Conservation (phyloP, 2,797 vertebrate species). For the Mustela erminea region DNA sequence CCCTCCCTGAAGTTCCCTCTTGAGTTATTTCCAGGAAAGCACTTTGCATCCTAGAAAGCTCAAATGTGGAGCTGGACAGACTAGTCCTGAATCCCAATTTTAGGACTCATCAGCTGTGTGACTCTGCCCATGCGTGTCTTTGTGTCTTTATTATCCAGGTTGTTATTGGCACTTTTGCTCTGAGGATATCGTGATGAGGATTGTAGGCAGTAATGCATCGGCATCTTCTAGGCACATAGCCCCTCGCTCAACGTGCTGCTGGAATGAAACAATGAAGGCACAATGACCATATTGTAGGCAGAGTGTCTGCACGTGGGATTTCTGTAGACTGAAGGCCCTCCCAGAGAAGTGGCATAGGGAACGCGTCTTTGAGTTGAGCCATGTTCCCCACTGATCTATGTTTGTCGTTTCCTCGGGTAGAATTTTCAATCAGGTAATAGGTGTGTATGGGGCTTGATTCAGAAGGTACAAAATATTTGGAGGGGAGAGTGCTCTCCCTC, state of each 20-base stretch:
- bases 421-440: not conserved
- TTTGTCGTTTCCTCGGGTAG: constrained; percentile 22
- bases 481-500: not conserved
- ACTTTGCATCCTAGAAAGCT: not conserved
- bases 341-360: constrained; percentile 34
- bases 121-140: not conserved
- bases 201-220: not conserved
- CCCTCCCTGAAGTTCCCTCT: not conserved
- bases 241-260: not conserved
- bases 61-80: not conserved
- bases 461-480: constrained; percentile 21
- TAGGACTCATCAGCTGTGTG: not conserved
- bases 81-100: not conserved
- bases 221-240: not conserved
- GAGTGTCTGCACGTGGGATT: not conserved
- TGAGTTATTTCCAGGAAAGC: not conserved
- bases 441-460: not conserved
- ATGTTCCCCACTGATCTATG: constrained; percentile 8
- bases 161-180: not conserved
- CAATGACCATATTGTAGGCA: not conserved
- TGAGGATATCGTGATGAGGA: not conserved
- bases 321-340: not conserved
- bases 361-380: not conserved
- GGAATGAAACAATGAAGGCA: not conserved
- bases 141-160: not conserved